Base-by-base conservation (phyloP, 2,797 vertebrate species). In the Knipowitschia caucasica region DNA sequence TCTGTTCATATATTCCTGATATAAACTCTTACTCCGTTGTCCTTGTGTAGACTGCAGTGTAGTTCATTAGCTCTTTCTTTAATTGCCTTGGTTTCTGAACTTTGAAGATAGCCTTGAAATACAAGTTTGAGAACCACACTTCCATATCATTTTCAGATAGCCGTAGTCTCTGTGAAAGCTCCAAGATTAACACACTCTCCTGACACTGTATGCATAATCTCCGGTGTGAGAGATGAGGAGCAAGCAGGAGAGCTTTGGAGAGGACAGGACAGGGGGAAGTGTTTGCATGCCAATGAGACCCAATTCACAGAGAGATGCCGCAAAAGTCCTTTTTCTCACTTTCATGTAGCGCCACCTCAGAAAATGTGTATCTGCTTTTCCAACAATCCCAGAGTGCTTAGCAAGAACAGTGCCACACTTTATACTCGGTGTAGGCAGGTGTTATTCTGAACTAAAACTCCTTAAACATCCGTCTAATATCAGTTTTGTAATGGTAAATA, bases 261-360 rank as follows among this genome's bases (percentile, higher is more conserved):
- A 38, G 62, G 45, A 5, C 26, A 59, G 53, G 31, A 59, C 30
- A 46, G 53, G 49, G 53, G 59, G 40, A 64, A 56, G 67, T 62
- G 69, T 57, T 75, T 75, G 81, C 71, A 86, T 86, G 70, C 44
- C 68, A 77, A 80, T 85, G 80, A 77, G 61, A 64, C 42, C 68
- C 38, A 50, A 70, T 71, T 79, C 62, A 55, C 61, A 52, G 49
- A 30, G 45, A 74, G 14, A 25, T 54, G 29, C 65, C 33, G 38
- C 55, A 59, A 57, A 50, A 56, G 27, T 45, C 25, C 53, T 23
- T 62, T 64, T 25, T 33, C 44, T 34, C 58, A 14, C 42, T 62
- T 58, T 67, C 45, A 25, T 42, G 55, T 59, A 34, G 31, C 53
- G 53, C 33, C 47, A 25, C 51, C 50, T 25, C 25, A 34, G 24